Base-by-base conservation (phyloP, 2,797 vertebrate species). In the Perdix hodgsoniae region DNA sequence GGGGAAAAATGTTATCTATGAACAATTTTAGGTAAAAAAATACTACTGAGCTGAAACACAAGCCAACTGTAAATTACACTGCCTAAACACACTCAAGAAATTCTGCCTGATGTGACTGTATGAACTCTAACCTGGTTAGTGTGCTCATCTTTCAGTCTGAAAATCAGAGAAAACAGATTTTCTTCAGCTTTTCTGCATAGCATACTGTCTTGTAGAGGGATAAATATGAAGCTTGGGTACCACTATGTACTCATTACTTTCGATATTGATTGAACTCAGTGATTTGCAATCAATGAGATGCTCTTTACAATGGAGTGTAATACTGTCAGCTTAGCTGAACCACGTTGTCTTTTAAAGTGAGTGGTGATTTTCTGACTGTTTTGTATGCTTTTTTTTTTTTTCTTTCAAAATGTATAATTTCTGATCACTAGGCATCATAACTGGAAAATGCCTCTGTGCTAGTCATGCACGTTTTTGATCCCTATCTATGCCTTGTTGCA, bases 231-330 rank as follows among this genome's bases (percentile, higher is more conserved):
- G 16, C 14, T 27, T 35, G 24, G 23, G 3, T 15, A 35, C 24
- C 3, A 14, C 15, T n/a, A 13, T 6, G 1, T 22, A 21, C n/a
- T 22, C 0, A 0, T 2, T 39, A 5, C 16, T 71, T 82, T 40
- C 33, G 33, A 69, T 69, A 75, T 45, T 10, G 54, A 2, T 31
- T 27, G 16, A 83, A 80, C 9, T 7, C n/a, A 35, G 4, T 27
- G n/a, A 39, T 74, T 27, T 79, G 24, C 14, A 42, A 23, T 21
- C 44, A 63, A 2, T 44, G 31, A 66, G 21, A 9, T 54, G 24
- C 3, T 52, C 11, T 10, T 65, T 69, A 40, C 2, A 5, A 1
- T 6, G 18, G 4, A 65, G 4, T 72, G 26, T 9, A 57, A 37
- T 17, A 35, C 3, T 7, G 1, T 9, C 7, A 27, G 14, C 18